These are phyloP conservation scores for Tachypleus tridentatus DNA, from an alignment of 1,140 invertebrate genomes.

Conservation along the genomic window DNA sequence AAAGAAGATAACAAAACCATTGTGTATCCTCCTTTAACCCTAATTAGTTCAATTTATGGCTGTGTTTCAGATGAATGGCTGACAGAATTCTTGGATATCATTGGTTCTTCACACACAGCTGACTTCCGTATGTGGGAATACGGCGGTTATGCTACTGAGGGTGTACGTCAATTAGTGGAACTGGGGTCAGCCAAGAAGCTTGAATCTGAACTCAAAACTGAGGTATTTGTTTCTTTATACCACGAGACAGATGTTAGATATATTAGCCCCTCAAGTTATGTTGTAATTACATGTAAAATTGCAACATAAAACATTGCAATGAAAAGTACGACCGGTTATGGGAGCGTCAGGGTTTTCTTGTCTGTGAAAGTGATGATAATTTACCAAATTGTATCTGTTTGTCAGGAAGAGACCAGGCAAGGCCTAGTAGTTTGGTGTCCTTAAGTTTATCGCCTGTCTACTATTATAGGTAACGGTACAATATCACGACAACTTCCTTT, in stretches of 20 bases:
- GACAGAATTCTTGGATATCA: slow-evolving; percentile 44
- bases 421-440: too few species aligned
- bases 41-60: background rate
- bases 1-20: background rate
- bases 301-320: background rate
- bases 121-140: slow-evolving; percentile 40
- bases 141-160: slow-evolving; percentile 37
- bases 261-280: slow-evolving; percentile 2
- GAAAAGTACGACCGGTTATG: background rate
- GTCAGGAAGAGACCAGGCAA: background rate
- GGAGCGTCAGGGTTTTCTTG: background rate
- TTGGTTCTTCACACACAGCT: slow-evolving; percentile 39
- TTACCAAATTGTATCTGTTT: background rate
- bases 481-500: too few species aligned
- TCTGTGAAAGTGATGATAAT: background rate
- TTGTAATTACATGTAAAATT: background rate
- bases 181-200: slow-evolving; percentile 38
- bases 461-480: too few species aligned
- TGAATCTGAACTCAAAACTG: slow-evolving; percentile 39
- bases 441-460: too few species aligned
- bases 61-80: slow-evolving; percentile 33
- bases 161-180: slow-evolving; percentile 43
- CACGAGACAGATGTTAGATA: background rate
- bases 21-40: background rate
- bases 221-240: slow-evolving; percentile 22